phyloP scores from a whole-genome alignment of 2,113 vertebrate species.

The Tauraco erythrolophus region DNA sequence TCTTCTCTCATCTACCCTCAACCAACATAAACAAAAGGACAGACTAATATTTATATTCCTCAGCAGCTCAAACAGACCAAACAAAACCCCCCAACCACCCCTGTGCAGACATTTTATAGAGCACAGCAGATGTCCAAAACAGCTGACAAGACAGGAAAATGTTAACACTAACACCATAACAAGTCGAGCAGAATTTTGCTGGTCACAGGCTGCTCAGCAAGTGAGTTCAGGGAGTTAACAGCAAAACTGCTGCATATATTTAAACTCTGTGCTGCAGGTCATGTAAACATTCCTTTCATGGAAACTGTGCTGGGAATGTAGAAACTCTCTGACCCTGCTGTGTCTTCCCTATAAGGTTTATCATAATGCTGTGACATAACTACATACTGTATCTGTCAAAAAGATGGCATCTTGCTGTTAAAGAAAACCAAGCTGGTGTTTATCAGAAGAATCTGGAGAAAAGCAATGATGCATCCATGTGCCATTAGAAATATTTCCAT shows the following conservation, averaged over 20 bases:
- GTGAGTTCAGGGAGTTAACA: slow-evolving; percentile 79
- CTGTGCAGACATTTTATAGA: slow-evolving; percentile 58
- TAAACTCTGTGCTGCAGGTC: slow-evolving; percentile 76
- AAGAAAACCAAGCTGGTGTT: slow-evolving; percentile 64
- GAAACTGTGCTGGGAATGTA: slow-evolving; percentile 76
- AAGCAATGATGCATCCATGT: slow-evolving; percentile 42
- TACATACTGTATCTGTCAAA: slow-evolving; percentile 73
- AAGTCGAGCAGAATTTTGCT: slow-evolving; percentile 46
- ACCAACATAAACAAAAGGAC: slow-evolving; percentile 59
- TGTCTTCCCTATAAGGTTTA: slow-evolving; percentile 75
- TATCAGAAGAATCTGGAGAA: slow-evolving; percentile 61
- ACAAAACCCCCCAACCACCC: slow-evolving; percentile 31
- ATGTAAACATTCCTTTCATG: slow-evolving; percentile 79
- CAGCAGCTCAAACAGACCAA: slow-evolving; percentile 59
- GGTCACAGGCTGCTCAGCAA: slow-evolving; percentile 60
- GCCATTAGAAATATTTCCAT: slow-evolving; percentile 15
- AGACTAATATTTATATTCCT: slow-evolving; percentile 69
- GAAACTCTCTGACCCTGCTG: slow-evolving; percentile 67
- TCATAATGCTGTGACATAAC: slow-evolving; percentile 71
- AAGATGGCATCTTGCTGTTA: slow-evolving; percentile 72
- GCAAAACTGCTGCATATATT: slow-evolving; percentile 77
- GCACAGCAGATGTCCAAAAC: slow-evolving; percentile 68
- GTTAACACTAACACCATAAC: slow-evolving; percentile 46
- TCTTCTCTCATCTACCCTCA: slow-evolving; percentile 54
- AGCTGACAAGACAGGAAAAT: slow-evolving; percentile 72